Evolutionary conservation across 2,113 vertebrate species (phyloP), one percentile per base, ranked within the genome.

Genomic region (Chaetops frenatus): DNA sequence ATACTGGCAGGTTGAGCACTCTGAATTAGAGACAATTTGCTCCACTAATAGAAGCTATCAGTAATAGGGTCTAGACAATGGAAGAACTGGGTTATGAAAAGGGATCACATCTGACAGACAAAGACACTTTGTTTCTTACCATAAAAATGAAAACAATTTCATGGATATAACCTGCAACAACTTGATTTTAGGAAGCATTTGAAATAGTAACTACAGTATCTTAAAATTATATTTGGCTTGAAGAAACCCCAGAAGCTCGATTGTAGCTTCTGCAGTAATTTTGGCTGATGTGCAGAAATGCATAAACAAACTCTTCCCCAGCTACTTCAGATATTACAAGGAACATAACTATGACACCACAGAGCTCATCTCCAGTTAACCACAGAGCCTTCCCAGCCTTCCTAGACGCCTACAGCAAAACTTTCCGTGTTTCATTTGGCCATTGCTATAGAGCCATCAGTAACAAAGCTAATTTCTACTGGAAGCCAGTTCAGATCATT

Each of bases 321-420:
- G 31, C 64, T 81, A 86, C 72, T 96, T 94, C 86, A 92, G 91
- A 88, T 74, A 93, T 97, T 62, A 94, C 92, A 78, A 73, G 23
- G 33, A 70, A 61, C 51, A 22, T 42, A 90, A 95, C 80, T 76
- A 70, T 73, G 80, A 77, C 38, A 93, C 76, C 88, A 73, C 86
- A 93, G 82, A 92, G 47, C 45, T 92, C 56, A 77, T 33, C 51
- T 66, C 64, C 80, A 90, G 28, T 25, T 85, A 93, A 92, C 88
- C 94, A 92, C 94, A 96, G 71, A 66, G 35, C 56, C 47, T 64
- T 73, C 82, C 76, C 48, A 81, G 35, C 64, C 64, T 66, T 70
- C 71, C 69, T 48, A 62, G 64, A 70, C 0, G 0, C 33, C 51
- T 12, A 14, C 58, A 58, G 79, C 76, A 92, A 95, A 86, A 28